These are phyloP conservation scores for Armadillidium nasatum DNA, from an alignment of 1,140 invertebrate genomes.

Conservation along the genomic window DNA sequence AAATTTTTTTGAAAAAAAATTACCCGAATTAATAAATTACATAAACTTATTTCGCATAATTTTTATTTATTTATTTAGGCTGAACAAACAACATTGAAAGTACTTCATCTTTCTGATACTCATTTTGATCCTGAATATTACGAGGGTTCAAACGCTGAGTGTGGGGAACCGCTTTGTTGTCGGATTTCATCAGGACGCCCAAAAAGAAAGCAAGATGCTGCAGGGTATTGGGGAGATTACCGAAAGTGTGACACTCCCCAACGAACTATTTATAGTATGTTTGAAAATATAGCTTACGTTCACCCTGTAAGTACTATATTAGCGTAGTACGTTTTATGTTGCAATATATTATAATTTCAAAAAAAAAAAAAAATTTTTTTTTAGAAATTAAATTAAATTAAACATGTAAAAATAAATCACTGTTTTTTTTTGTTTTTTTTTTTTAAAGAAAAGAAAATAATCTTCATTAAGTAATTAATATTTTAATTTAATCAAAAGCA, in stretches of 20 bases:
- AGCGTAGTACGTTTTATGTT: background rate
- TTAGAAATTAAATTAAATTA: slow-evolving; percentile 23
- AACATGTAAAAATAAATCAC: background rate
- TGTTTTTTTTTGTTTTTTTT: background rate
- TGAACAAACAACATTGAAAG: slow-evolving; percentile 64
- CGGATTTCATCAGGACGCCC: slow-evolving; percentile 49
- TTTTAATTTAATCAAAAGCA: too few species aligned
- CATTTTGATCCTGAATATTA: slow-evolving; percentile 89
- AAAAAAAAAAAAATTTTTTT: too few species aligned
- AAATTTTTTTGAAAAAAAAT: too few species aligned
- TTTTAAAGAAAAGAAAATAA: background rate
- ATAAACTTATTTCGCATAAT: background rate
- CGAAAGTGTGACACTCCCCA: slow-evolving; percentile 86
- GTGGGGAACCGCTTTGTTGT: slow-evolving; percentile 84
- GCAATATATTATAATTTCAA: background rate
- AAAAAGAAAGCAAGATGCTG: slow-evolving; percentile 64
- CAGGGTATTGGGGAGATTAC: slow-evolving; percentile 90
- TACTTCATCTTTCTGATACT: slow-evolving; percentile 86
- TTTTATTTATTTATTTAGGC: too few species aligned
- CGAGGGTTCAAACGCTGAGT: slow-evolving; percentile 83
- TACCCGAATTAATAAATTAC: too few species aligned
- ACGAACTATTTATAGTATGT: slow-evolving; percentile 84
- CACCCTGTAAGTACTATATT: slow-evolving; percentile 50
- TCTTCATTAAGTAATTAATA: too few species aligned
- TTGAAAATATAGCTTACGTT: slow-evolving; percentile 71